Base-by-base conservation (phyloP, 2,888 invertebrate species). In the Cybosia mesomella region DNA sequence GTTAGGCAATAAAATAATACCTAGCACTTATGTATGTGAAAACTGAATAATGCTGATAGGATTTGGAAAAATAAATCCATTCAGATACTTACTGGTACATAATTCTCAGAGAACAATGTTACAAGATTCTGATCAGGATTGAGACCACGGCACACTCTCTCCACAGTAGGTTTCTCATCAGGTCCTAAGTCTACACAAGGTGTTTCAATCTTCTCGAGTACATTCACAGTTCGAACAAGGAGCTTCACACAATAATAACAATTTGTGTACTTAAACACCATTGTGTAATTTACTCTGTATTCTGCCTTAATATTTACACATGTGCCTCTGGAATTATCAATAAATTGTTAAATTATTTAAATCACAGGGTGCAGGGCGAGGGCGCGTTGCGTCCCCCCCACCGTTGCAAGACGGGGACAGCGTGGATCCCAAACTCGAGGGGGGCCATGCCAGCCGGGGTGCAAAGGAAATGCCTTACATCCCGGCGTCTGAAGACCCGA, bases 31-130 rank as follows among this genome's bases (percentile, higher is more conserved):
- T n/a, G n/a, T n/a, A 53, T 18, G 9, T 53, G 8, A 53, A 39
- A 53, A 1, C 53, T 54, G 54, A 54, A 10, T 22, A 11, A 22
- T 10, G 22, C 10, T 11, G 1, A 22, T 22, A 22, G 22, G 54
- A 54, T 54, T n/a, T 54, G 8, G n/a, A 49, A n/a, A 18, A n/a
- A 8, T 18, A 18, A 43, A n/a, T 49, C 49, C 49, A 66, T 13
- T 60, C 66, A 64, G 53, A 75, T 72, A 91, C 95, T 92, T 87
- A 95, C 96, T 53, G 98, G 98, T 0, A 98, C 97, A 90, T 97
- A 97, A 92, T 98, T 98, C 85, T 98, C 98, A 57, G 98, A 97
- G 86, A 98, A 98, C 71, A 98, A 91, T 21, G 98, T 98, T 63
- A 97, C 96, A 5, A 98, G 92, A 82, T 98, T 97, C 83, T 98